Base-by-base conservation (phyloP, 1,140 invertebrate genomes). In the Schlechtendalia chinensis region DNA sequence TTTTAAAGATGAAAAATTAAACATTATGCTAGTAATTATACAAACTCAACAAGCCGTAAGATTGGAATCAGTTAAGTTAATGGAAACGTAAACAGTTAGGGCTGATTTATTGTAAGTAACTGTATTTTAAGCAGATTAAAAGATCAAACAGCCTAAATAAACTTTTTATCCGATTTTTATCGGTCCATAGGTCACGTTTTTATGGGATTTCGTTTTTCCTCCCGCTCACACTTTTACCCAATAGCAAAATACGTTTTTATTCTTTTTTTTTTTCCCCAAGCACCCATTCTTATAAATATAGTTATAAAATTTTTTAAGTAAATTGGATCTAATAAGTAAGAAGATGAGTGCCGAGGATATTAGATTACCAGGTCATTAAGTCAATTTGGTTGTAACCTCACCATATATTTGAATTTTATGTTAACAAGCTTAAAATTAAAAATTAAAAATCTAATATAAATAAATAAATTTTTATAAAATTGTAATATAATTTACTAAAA, bases 141-240 rank as follows among this genome's bases (percentile, higher is more conserved):
- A 79, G 75, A 79, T 79, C 75, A 79, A 79, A 79, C n/a, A 29
- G 58, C 12, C 22, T 39, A 45, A 56, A 79, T 61, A 79, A 79
- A 79, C 39, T 79, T 79, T 77, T 63, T 79, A 59, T 75, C 72
- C 54, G 72, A 75, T 75, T 75, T 75, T 75, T 75, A 79, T 79
- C 75, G 58, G 32, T 79, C 32, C 75, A 24, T 50, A 50, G 56
- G 56, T 79, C 39, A 79, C 75, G 75, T 63, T 79, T 79, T 79
- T 79, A 79, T 79, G 39, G 75, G 58, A 61, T 61, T 61, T 39
- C 22, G 19, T 61, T 79, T 63, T 61, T 61, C 16, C 39, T 54
- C 69, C 27, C 16, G 47, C 47, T 54, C 47, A 72, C 50, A 72
- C 69, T 54, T 53, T 27, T 24, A 19, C 22, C 47, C 1, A 54